Evolutionary conservation across 2,797 vertebrate genomes (phyloP), one percentile per base, ranked within the genome.

Genomic region (Cirrhinus molitorella): DNA sequence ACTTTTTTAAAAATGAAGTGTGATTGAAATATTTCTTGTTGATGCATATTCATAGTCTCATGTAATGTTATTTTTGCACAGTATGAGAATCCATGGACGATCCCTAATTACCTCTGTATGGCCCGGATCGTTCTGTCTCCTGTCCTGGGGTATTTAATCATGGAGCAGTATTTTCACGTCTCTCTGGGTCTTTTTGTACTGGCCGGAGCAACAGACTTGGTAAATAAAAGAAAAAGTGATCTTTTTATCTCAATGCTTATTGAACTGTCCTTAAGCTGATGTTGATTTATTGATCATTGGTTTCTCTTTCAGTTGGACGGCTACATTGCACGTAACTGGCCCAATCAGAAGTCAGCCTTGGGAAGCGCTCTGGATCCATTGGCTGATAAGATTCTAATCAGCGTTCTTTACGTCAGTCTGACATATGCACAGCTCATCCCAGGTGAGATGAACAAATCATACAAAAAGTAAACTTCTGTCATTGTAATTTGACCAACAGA

Each of bases 81-180:
- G 98, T 97, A 99, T 90, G 98, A 99, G 92, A 99, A 99, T 90
- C 98, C 98, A 0, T 99, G 98, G 98, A 99, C 98, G 0, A 93
- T 99, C 89, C 98, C 98, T 31, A 99, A 99, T 84, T 92, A 98
- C 80, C 89, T 99, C 89, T 99, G 98, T 25, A 92, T 99, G 93
- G 96, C 95, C 11, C 96, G 98, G 80, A 99, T 99, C 83, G 90
- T 96, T 31, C 90, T 99, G 90, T 96, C 98, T 19, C 98, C 98
- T 0, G 94, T 97, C 83, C 90, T 99, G 76, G 98, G 97, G 83
- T 95, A 98, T 71, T 94, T 99, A 91, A 96, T 99, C 73, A 94
- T 97, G 45, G 95, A 97, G 87, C 95, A 99, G 91, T 95, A 97
- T 87, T 99, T 99, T 90, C 92, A 94, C 80, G 81, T 97, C 37